Conservation (phyloP, 2,797 vertebrate species). For the Chloroceryle inda region DNA sequence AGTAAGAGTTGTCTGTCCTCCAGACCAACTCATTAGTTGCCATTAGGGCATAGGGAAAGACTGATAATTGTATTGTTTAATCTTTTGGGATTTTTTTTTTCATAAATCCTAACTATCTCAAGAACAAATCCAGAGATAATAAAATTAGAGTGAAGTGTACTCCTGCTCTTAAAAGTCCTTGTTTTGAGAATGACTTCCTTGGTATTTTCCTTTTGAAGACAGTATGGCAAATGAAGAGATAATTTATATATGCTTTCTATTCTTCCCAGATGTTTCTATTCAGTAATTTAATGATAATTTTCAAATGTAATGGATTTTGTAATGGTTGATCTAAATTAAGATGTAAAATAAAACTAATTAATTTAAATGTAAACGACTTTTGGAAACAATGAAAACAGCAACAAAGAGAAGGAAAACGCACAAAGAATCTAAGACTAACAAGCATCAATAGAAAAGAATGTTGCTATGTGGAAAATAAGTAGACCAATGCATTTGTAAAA, state of each 20-base stretch:
- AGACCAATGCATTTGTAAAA: not conserved
- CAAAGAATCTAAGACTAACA: not conserved
- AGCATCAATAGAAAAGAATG: not conserved
- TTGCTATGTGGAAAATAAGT: not conserved
- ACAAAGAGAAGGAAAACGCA: not conserved
- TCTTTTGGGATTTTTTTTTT: not conserved
- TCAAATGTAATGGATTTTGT: slow-evolving; percentile 5
- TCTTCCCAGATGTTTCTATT: slow-evolving; percentile 24
- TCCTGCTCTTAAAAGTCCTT: not conserved
- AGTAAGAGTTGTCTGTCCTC: not conserved
- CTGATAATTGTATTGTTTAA: not conserved
- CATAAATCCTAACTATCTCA: not conserved
- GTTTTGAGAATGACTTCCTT: not conserved
- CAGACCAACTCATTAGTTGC: not conserved
- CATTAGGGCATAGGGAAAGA: not conserved
- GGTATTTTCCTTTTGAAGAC: not conserved
- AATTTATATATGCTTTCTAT: not conserved
- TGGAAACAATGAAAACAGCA: not conserved
- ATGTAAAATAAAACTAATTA: not conserved
- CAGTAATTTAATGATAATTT: slow-evolving; percentile 5
- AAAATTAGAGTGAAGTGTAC: not conserved
- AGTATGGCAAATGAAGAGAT: not conserved
- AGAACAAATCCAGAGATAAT: not conserved
- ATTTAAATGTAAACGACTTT: slow-evolving; percentile 21
- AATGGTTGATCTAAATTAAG: slow-evolving; percentile 4